Evolutionary conservation across 2,888 invertebrate species (phyloP), one percentile per base, ranked within the genome.

Genomic region (Drosophila mimica): DNA sequence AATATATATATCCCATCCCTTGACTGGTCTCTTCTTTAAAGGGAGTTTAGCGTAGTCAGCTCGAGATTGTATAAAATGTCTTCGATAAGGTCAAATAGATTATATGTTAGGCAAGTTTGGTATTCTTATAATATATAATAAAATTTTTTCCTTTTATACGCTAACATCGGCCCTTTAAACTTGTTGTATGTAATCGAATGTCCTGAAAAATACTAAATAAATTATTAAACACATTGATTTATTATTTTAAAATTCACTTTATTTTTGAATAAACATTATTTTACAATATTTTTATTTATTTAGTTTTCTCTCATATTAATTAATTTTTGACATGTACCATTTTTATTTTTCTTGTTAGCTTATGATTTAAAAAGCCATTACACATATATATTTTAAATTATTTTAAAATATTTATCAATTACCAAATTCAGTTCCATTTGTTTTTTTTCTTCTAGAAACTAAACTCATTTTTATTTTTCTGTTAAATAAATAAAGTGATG

Each of bases 181-280:
- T 51, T 28, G 3, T 49, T 28, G 13, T 48, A 2, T 9, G 5
- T 15, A 20, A 15, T 36, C 36, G 0, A 7, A 15, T 20, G 1
- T 8, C 9, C 9, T 49, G 3, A 4, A 33, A 3, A 15, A 25
- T 1, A 5, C 15, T 17, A 28, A 34, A 2, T 13, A 33, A 8
- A 6, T 20, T 38, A 6, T 1, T 11, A 13, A 20, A n/a, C 25
- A 46, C 8, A 8, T 15, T 46, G 8, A 20, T 1, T 20, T 46
- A 25, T 46, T 43, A 17, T 70, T 88, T 74, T 70, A 77, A 77
- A 89, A 74, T 86, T 75, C 52, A 74, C 62, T 86, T 86, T 86
- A 89, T 79, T 79, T 70, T 73, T 66, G 65, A 74, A 81, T 76
- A 71, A 81, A 76, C 82, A 56, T 76, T 70, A 64, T 73, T 75